Percentiles rank a stretch among this genome's conserved stretches.
Conservation (phyloP, 2,113 vertebrate species). For the Platichthys flesus region DNA sequence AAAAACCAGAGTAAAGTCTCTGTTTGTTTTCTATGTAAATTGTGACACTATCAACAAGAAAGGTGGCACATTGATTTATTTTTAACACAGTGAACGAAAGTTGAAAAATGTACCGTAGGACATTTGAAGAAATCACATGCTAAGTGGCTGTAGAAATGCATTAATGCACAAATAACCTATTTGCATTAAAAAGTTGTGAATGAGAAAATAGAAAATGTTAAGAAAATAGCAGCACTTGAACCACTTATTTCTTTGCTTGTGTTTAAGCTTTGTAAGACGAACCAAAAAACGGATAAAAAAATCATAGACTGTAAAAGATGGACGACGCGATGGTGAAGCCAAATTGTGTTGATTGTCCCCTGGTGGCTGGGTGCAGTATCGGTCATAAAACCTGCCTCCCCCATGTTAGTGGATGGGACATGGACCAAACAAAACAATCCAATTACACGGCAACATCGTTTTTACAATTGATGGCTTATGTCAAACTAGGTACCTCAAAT, state of each 20-base stretch:
- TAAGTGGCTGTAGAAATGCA: constrained; percentile 2
- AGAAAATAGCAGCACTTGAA: accelerated
- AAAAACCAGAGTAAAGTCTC: constrained; percentile 6
- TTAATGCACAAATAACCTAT: neutral
- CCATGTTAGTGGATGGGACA: too few species aligned
- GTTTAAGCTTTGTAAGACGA: neutral
- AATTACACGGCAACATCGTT: too few species aligned
- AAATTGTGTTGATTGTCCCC: too few species aligned
- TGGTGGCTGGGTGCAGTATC: too few species aligned
- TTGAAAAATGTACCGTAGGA: neutral
- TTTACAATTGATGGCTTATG: too few species aligned
- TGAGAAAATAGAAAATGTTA: neutral
- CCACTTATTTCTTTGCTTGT: neutral
- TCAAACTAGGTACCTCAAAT: too few species aligned
- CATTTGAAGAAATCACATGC: constrained; percentile 1
- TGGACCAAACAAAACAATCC: too few species aligned
- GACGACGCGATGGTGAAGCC: too few species aligned
- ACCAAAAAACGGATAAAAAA: too few species aligned
- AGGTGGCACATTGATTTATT: neutral
- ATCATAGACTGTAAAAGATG: too few species aligned
- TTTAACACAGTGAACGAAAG: neutral
- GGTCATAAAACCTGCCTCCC: too few species aligned
- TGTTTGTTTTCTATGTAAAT: constrained; percentile 40
- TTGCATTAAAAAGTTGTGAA: too few species aligned
- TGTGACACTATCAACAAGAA: neutral